These are phyloP conservation scores for Alosa alosa DNA, from an alignment of 2,113 vertebrate species.

Conservation along the genomic window DNA sequence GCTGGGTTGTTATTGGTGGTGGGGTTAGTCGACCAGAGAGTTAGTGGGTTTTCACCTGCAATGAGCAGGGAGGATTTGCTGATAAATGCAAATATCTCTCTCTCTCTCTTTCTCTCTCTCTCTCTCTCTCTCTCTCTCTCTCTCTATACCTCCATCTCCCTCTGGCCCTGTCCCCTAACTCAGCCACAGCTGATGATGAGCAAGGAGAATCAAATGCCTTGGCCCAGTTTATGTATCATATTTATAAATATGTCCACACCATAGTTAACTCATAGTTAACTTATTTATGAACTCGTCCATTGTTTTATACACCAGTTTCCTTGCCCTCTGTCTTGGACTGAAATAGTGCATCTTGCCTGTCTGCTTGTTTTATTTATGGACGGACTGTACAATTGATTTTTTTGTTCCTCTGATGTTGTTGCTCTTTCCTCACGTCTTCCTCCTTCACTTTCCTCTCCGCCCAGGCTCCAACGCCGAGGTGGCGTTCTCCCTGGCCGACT, in stretches of 20 bases:
- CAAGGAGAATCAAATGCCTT: slow-evolving; percentile 31
- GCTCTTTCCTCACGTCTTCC: neutral
- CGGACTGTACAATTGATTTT: neutral
- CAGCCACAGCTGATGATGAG: slow-evolving; percentile 48
- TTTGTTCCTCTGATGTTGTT: neutral
- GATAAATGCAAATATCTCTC: slow-evolving; percentile 60
- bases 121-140: slow-evolving; percentile 67
- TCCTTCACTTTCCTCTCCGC: neutral
- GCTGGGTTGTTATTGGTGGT: neutral
- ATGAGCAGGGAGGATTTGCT: slow-evolving; percentile 49
- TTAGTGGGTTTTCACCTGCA: neutral
- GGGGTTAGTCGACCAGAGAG: neutral
- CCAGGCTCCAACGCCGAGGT: slow-evolving; percentile 84
- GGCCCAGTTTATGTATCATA: too few relatives aligned
- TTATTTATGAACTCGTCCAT: neutral
- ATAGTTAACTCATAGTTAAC: too few relatives aligned
- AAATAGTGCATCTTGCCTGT: neutral
- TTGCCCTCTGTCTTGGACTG: neutral
- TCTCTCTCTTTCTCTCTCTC: slow-evolving; percentile 66
- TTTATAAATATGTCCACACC: neutral
- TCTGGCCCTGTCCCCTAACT: slow-evolving; percentile 64
- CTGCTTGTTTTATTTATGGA: neutral
- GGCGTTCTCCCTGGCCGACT: slow-evolving; percentile 80
- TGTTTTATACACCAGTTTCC: neutral
- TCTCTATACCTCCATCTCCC: slow-evolving; percentile 51